phyloP scores from a whole-genome alignment of 2,113 vertebrate genomes.

The Tamias sibiricus region DNA sequence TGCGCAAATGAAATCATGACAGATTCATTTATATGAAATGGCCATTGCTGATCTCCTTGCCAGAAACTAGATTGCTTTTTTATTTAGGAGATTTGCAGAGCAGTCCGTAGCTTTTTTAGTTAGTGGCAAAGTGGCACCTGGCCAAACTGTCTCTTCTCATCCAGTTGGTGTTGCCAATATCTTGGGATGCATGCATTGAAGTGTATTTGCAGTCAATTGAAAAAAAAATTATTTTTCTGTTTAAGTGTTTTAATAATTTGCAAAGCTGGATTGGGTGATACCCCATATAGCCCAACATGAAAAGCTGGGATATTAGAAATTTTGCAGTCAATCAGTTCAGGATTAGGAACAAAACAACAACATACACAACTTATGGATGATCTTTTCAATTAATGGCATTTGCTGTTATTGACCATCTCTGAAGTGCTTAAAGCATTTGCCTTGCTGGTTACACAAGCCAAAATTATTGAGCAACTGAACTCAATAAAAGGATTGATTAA shows the following conservation, averaged over 20 bases:
- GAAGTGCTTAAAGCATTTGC: slow-evolving; percentile 30
- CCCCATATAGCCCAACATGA: not conserved
- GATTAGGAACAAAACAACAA: not conserved
- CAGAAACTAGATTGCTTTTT: slow-evolving; percentile 83
- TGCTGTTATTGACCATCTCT: slow-evolving; percentile 48
- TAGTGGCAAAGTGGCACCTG: slow-evolving; percentile 75
- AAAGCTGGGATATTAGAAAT: not conserved
- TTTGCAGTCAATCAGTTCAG: not conserved
- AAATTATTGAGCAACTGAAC: slow-evolving; percentile 30
- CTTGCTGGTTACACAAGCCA: slow-evolving; percentile 10
- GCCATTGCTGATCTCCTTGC: slow-evolving; percentile 81
- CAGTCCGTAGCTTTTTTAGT: slow-evolving; percentile 77
- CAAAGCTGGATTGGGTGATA: not conserved
- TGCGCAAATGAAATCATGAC: slow-evolving; percentile 82
- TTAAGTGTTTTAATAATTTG: slow-evolving; percentile 55
- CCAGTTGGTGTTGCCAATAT: slow-evolving; percentile 61
- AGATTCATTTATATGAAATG: slow-evolving; percentile 82
- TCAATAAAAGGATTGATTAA: slow-evolving; percentile 36
- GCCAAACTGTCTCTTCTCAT: slow-evolving; percentile 69
- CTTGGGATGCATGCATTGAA: slow-evolving; percentile 53
- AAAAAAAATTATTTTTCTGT: slow-evolving; percentile 37
- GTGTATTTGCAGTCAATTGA: slow-evolving; percentile 52
- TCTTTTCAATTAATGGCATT: slow-evolving; percentile 37
- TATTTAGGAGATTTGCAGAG: slow-evolving; percentile 81
- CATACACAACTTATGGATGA: not conserved